Conservation (phyloP, 2,113 vertebrate species). For the Diphyllodes magnificus region DNA sequence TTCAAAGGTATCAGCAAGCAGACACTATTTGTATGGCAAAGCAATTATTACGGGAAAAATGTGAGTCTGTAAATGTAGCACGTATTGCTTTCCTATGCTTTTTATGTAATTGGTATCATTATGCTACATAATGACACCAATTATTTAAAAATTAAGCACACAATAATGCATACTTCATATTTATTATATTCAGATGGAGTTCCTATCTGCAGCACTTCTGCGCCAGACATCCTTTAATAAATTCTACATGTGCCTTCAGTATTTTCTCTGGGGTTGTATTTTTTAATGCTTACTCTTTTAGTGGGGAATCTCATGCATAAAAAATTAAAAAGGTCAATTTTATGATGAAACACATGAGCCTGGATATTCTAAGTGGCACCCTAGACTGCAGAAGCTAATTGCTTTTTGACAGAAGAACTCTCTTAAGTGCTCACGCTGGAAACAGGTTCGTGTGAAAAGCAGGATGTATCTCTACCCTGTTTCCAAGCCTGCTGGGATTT, state of each 20-base stretch:
- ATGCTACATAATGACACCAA: conserved; percentile 68
- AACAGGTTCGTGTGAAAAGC: conserved; percentile 33
- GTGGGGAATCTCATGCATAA: conserved; percentile 64
- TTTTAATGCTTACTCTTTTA: conserved; percentile 62
- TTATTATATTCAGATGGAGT: conserved; percentile 54
- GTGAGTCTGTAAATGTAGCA: conserved; percentile 36
- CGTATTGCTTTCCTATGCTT: conserved; percentile 32
- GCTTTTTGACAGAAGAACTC: conserved; percentile 61
- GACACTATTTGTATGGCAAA: conserved; percentile 51
- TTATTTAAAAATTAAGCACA: conserved; percentile 75
- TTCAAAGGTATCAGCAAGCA: conserved; percentile 56
- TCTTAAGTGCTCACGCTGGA: conserved; percentile 55
- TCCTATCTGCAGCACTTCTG: conserved; percentile 41
- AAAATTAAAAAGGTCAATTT: conserved; percentile 79
- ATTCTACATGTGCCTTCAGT: conserved; percentile 49
- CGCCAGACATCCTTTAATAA: conserved; percentile 25
- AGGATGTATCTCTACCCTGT: conserved; percentile 15
- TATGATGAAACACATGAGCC: conserved; percentile 65
- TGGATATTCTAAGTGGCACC: conserved; percentile 73
- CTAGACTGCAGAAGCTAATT: conserved; percentile 73
- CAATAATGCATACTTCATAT: conserved; percentile 36
- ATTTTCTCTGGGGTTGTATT: conserved; percentile 54
- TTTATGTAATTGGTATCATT: conserved; percentile 51
- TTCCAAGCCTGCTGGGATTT: conserved; percentile 58
- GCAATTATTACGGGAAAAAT: conserved; percentile 51